Base-by-base conservation (phyloP, 2,888 invertebrate genomes). In the Xestia c-nigrum region DNA sequence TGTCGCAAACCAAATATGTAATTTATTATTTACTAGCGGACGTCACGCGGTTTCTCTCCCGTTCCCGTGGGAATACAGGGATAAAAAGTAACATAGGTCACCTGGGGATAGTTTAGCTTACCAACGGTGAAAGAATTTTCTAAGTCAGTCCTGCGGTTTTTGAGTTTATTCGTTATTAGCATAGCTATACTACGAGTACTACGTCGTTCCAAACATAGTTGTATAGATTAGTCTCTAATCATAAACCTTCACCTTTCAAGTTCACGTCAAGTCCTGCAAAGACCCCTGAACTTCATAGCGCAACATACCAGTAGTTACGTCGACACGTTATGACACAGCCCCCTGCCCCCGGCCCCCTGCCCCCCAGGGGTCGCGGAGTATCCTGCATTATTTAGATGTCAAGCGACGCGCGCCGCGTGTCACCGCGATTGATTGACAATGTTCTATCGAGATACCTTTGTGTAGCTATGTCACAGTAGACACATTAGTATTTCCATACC, bases 381-480 rank as follows among this genome's bases (percentile, higher is more conserved):
- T 46, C 59, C 74, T 89, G 89, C 86, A 88, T 88, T 87, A 89
- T 88, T 88, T 84, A 89, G 85, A 70, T 74, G 86, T 82, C 86
- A 81, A 68, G 75, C 63, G 84, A 82, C 69, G 70, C 65, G 40
- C 68, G 68, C 71, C 71, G 71, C 74, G 64, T 64, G 76, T 83
- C 79, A 52, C 67, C 83, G 19, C 74, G 74, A 78, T 84, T 86
- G 85, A 85, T 86, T 84, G 87, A 86, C 85, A 86, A 74, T 81
- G 74, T 78, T 74, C 64, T 74, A 78, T 43, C 64, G 77, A 69
- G 52, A 55, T 77, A 82, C 82, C 68, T 77, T 71, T 66, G 74
- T 81, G 59, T 65, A 68, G 14, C 9, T 31, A 47, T 31, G 31
- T n/a, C 64, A 64, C n/a, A 64, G 64, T n/a, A 7, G 3, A 0